phyloP scores from a whole-genome alignment of 2,888 invertebrate genomes.

The Eupithecia pulchellata region DNA sequence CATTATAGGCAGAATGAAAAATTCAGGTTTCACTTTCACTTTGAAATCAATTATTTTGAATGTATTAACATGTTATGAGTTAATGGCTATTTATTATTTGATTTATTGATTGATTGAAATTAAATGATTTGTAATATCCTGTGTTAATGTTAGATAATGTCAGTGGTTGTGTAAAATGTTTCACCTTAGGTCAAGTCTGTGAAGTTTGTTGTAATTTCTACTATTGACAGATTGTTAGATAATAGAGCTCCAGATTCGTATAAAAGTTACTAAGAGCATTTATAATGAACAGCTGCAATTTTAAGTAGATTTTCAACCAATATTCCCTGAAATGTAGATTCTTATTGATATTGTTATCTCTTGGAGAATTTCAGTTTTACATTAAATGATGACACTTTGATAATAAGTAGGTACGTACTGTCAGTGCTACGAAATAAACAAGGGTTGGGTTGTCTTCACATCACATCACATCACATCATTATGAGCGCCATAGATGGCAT shows the following conservation, averaged over 20 bases:
- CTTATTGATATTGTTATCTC: too few species aligned
- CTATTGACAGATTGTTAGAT: slow-evolving; percentile 1
- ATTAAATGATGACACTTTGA: too few species aligned
- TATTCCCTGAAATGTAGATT: too few species aligned
- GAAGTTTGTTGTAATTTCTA: not conserved
- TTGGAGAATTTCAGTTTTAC: not conserved
- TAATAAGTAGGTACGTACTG: too few species aligned
- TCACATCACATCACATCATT: too few species aligned
- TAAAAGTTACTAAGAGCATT: not conserved
- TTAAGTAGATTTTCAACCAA: not conserved
- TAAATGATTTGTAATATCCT: slow-evolving; percentile 22
- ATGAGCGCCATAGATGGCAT: too few species aligned
- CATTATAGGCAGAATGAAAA: slow-evolving; percentile 66
- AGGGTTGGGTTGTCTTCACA: too few species aligned
- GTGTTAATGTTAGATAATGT: slow-evolving; percentile 20
- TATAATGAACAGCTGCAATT: not conserved
- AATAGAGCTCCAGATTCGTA: not conserved
- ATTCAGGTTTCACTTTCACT: slow-evolving; percentile 65
- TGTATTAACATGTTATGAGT: slow-evolving; percentile 41
- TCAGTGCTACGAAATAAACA: too few species aligned
- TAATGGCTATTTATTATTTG: slow-evolving; percentile 20
- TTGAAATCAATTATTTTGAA: slow-evolving; percentile 52
- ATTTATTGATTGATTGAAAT: slow-evolving; percentile 34
- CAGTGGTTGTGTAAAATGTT: slow-evolving; percentile 4
- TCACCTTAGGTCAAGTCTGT: slow-evolving; percentile 3